A percentile compares a stretch with the other conserved stretches of the same genome.
These are phyloP conservation scores for Agrypnus murinus DNA, from an alignment of 2,888 invertebrate species.

Conservation along the genomic window DNA sequence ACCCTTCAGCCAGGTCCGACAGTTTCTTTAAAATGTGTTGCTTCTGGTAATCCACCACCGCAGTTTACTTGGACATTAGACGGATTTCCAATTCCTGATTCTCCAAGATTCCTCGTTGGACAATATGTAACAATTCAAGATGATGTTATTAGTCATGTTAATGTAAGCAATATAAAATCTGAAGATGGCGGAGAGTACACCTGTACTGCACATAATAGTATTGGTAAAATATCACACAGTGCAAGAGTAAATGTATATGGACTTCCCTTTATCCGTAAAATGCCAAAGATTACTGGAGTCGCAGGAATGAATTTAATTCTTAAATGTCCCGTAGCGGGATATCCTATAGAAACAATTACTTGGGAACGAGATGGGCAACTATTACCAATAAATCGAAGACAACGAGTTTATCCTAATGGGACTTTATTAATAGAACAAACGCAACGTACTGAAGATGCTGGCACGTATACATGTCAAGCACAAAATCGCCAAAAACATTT, in stretches of 20 bases:
- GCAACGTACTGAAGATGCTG: conserved; percentile 89
- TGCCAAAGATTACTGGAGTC: conserved; percentile 91
- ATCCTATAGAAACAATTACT: conserved; percentile 88
- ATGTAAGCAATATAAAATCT: conserved; percentile 89
- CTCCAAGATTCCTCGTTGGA: conserved; percentile 88
- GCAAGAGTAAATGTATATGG: conserved; percentile 93
- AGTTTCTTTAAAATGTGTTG: conserved; percentile 93
- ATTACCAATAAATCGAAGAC: conserved; percentile 90
- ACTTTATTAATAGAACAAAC: conserved; percentile 90
- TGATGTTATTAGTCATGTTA: conserved; percentile 94
- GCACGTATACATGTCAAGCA: conserved; percentile 93
- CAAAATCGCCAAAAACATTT: conserved; percentile 88
- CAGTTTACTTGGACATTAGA: conserved; percentile 94
- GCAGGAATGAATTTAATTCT: conserved; percentile 89
- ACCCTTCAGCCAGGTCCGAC: conserved; percentile 93
- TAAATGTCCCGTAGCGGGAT: conserved; percentile 93
- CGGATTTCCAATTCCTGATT: conserved; percentile 81
- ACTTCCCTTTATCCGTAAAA: conserved; percentile 88
- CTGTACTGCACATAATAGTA: conserved; percentile 88
- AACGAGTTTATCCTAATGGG: conserved; percentile 90
- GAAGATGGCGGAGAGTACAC: conserved; percentile 94
- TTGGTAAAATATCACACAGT: conserved; percentile 86
- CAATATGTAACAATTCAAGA: conserved; percentile 94
- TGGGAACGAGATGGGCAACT: conserved; percentile 94
- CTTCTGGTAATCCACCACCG: conserved; percentile 95